Conservation (phyloP, 2,888 invertebrate species). For the Machimus atricapillus region DNA sequence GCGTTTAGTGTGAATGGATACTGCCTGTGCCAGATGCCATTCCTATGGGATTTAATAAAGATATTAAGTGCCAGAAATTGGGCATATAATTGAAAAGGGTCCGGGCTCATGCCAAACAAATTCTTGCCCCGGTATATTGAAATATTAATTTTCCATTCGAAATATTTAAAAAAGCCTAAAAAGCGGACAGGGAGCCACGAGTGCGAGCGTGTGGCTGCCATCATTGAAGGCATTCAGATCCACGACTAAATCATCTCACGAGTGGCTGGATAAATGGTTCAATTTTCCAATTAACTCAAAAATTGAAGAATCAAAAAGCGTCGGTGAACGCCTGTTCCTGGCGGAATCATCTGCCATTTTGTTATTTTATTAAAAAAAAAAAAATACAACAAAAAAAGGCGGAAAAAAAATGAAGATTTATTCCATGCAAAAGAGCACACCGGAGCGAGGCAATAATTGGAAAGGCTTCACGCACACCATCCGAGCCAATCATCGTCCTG, state of each 20-base stretch:
- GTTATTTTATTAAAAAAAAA: slow-evolving; percentile 32
- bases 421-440: slow-evolving; percentile 8
- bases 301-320: slow-evolving; percentile 38
- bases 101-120: not conserved
- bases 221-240: not conserved
- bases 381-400: not conserved
- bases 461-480: slow-evolving; percentile 33
- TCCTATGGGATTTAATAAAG: not conserved
- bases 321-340: slow-evolving; percentile 5
- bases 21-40: not conserved
- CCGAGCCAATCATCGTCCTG: slow-evolving; percentile 33
- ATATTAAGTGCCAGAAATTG: not conserved
- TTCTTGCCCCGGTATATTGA: not conserved
- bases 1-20: not conserved
- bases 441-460: slow-evolving; percentile 23
- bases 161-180: slow-evolving; percentile 6
- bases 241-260: slow-evolving; percentile 12
- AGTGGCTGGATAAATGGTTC: slow-evolving; percentile 23
- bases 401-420: slow-evolving; percentile 11
- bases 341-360: slow-evolving; percentile 33
- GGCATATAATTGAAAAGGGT: not conserved
- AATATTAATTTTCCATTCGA: slow-evolving; percentile 17
- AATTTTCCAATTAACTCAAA: slow-evolving; percentile 40
- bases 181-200: not conserved
- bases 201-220: not conserved